Evolutionary conservation across 2,113 vertebrate species (phyloP), one percentile per base, ranked within the genome.

Genomic region (Actinemys pallida): DNA sequence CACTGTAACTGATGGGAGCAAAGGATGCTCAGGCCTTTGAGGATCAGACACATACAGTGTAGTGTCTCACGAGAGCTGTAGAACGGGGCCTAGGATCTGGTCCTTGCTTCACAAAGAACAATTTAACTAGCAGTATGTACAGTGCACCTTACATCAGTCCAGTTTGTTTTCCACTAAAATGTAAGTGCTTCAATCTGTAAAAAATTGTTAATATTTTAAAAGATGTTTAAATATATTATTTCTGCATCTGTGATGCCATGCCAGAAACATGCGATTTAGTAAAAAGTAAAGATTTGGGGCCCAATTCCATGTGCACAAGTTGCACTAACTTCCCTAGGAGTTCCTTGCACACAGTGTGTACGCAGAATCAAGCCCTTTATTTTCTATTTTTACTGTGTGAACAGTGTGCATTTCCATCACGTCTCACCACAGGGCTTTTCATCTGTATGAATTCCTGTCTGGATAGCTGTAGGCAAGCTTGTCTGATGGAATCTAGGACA

Each of bases 401-500:
- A 62, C 9, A 88, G 42, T 10, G 4, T 81, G 93, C 57, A 75
- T 35, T 86, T 69, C n/a, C 20, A 57, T 75, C 39, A 65, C 1
- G 9, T 12, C 59, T 59, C 4, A 87, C 31, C 50, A 16, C 76
- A 76, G 75, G 47, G 4, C 76, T 90, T 72, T 31, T 81, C 57
- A 78, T 88, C 76, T 16, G 27, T 17, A 62, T 91, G 92, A 93
- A 89, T 91, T 96, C 54, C 83, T 93, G 85, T 75, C 65, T 3
- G 24, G 88, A 2, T 75, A 81, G n/a, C 69, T 83, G 81, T 53
- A 54, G 59, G 88, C 50, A 82, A 45, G 87, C 95, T 94, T 96
- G 88, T 69, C 93, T 95, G 81, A 13, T 62, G 76, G 42, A 86
- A 96, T 95, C 39, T 95, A 93, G 92, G 94, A 90, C 88, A 94